Percentiles rank a stretch among this genome's conserved stretches.
Evolutionary conservation across 2,113 vertebrate species (phyloP).

Genomic region (Osmerus mordax): DNA sequence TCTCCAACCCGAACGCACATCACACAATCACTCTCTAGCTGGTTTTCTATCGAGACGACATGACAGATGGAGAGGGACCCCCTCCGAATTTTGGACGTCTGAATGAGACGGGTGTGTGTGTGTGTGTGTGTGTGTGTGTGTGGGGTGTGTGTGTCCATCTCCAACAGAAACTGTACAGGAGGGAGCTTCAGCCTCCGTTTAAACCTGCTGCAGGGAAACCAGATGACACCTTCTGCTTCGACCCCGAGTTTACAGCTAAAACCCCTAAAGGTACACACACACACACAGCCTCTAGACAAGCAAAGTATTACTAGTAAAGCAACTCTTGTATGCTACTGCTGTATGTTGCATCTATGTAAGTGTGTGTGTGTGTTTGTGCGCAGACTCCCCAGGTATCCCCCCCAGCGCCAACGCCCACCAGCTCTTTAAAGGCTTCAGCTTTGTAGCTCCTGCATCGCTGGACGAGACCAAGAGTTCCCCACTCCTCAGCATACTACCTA

Average conservation of each 20-base stretch:
- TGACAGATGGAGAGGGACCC: no score
- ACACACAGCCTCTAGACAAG: background rate
- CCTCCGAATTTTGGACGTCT: no score
- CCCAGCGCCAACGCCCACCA: constrained; percentile 97
- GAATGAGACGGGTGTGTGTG: background rate
- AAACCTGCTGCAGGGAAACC: constrained; percentile 95
- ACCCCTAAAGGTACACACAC: constrained; percentile 87
- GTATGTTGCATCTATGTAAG: constrained; percentile 8
- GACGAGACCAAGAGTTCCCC: constrained; percentile 90
- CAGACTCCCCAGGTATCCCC: constrained; percentile 96
- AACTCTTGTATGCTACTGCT: background rate
- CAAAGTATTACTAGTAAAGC: background rate
- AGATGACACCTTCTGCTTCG: constrained; percentile 97
- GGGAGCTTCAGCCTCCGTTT: constrained; percentile 93
- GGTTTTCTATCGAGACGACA: no score
- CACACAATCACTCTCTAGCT: background rate
- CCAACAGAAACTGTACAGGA: constrained; percentile 86
- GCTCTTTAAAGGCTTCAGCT: constrained; percentile 98
- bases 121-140: background rate
- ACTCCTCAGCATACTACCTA: constrained; percentile 84
- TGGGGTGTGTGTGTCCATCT: background rate
- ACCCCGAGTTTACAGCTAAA: constrained; percentile 98
- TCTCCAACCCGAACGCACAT: constrained; percentile 6
- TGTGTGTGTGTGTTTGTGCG: constrained; percentile 25
- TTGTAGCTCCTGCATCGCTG: constrained; percentile 86